Conservation (phyloP, 2,888 invertebrate genomes). For the Orgyia antiqua region DNA sequence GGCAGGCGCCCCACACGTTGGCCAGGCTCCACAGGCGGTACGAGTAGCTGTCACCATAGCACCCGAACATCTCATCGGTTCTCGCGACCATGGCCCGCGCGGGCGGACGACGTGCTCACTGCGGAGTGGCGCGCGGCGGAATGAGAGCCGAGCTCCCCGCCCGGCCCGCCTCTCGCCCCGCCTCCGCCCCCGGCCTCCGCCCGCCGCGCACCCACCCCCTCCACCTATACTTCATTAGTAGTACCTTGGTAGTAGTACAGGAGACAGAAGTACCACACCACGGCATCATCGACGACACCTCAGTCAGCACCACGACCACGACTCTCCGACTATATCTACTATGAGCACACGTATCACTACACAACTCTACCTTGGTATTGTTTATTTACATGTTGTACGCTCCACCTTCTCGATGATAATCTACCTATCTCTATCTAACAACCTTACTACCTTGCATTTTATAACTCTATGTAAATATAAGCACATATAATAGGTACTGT, state of each 20-base stretch:
- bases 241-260: constrained; percentile 43
- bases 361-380: constrained; percentile 25
- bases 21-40: constrained; percentile 87
- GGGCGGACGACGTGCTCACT: constrained; percentile 61
- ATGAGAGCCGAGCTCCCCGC: constrained; percentile 46
- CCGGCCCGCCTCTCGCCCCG: constrained; percentile 32
- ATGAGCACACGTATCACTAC: no score
- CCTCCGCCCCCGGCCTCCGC: constrained; percentile 28
- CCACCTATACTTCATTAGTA: constrained; percentile 69
- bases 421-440: constrained; percentile 62
- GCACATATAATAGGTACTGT: no score
- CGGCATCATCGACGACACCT: no score
- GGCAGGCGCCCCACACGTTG: constrained; percentile 86
- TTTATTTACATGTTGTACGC: constrained; percentile 52
- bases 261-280: constrained; percentile 24
- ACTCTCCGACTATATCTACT: no score
- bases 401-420: constrained; percentile 50
- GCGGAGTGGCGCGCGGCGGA: constrained; percentile 73
- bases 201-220: constrained; percentile 33
- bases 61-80: constrained; percentile 86
- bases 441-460: constrained; percentile 15
- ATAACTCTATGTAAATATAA: no score
- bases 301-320: no score
- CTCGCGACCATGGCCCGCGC: constrained; percentile 89
- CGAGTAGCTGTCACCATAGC: constrained; percentile 85